Evolutionary conservation across 1,140 invertebrate genomes (phyloP), one percentile per base, ranked within the genome.

Genomic region (Philopotamus ludificatus): DNA sequence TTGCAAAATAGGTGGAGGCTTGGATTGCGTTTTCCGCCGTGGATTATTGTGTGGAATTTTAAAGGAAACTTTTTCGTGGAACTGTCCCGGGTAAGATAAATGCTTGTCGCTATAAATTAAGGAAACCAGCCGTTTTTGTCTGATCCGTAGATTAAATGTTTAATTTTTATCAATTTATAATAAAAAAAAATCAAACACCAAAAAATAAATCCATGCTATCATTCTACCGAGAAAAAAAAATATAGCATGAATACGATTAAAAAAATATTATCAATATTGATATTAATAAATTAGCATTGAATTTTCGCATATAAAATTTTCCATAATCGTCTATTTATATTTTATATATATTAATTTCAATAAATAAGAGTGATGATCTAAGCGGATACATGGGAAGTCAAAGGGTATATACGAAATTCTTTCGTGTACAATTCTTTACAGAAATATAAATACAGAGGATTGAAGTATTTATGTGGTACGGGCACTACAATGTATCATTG

Each of bases 101-200:
- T 54, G 41, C 25, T 34, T 28, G 51, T 54, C 51, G 51, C 51
- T 25, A 54, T 54, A 54, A 54, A 54, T 54, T 34, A 54, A 34
- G 26, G 3, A 25, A 34, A 54, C n/a, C n/a, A 34, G 51, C 12
- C 51, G 51, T 54, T 54, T 54, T 54, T 54, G 25, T 28, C 51
- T 25, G 41, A 54, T 54, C 18, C 51, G 51, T 34, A 34, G 51
- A 25, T 54, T 34, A 54, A 54, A 34, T 34, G 51, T 34, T 54
- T 34, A 54, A 54, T 54, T 54, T n/a, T n/a, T n/a, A n/a, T n/a
- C n/a, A n/a, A n/a, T n/a, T n/a, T n/a, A n/a, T n/a, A n/a, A n/a
- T n/a, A n/a, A n/a, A n/a, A n/a, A n/a, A n/a, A n/a, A n/a, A n/a
- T n/a, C n/a, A n/a, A n/a, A n/a, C n/a, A n/a, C n/a, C n/a, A n/a